These are phyloP conservation scores for Zaprionus bogoriensis DNA, from an alignment of 2,888 invertebrate species.

Conservation along the genomic window DNA sequence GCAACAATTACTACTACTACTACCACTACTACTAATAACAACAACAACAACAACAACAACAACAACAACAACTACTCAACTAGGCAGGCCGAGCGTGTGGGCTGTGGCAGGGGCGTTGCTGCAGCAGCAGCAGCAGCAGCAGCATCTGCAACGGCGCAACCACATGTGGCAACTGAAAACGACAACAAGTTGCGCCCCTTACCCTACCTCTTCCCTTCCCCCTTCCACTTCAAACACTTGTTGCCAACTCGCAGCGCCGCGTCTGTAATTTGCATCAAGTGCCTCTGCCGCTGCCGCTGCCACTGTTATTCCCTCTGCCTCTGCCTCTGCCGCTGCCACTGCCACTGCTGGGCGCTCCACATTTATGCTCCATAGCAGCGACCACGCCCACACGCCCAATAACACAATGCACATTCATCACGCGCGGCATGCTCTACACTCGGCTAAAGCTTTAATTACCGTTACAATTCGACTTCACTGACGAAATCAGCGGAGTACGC, in stretches of 20 bases:
- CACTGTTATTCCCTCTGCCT: no score
- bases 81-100: neutral
- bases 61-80: constrained; percentile 33
- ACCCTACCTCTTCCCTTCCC: no score
- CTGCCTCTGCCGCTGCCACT: no score
- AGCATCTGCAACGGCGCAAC: constrained; percentile 29
- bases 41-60: constrained; percentile 17
- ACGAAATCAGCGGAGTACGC: constrained; percentile 44
- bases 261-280: constrained; percentile 70
- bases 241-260: constrained; percentile 14
- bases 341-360: constrained; percentile 35
- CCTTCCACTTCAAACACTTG: no score
- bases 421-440: constrained; percentile 17
- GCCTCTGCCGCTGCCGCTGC: no score
- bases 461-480: constrained; percentile 54
- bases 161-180: constrained; percentile 59
- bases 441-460: constrained; percentile 62
- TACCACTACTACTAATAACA: constrained; percentile 1
- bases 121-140: constrained; percentile 27
- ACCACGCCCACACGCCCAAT: constrained; percentile 22
- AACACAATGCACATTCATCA: constrained; percentile 70
- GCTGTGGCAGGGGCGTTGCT: constrained; percentile 8
- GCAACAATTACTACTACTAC: constrained; percentile 33
- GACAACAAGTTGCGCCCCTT: constrained; percentile 13
- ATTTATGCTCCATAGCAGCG: constrained; percentile 48